These are phyloP conservation scores for Dicentrarchus labrax DNA, from an alignment of 2,113 vertebrate genomes.

Conservation along the genomic window DNA sequence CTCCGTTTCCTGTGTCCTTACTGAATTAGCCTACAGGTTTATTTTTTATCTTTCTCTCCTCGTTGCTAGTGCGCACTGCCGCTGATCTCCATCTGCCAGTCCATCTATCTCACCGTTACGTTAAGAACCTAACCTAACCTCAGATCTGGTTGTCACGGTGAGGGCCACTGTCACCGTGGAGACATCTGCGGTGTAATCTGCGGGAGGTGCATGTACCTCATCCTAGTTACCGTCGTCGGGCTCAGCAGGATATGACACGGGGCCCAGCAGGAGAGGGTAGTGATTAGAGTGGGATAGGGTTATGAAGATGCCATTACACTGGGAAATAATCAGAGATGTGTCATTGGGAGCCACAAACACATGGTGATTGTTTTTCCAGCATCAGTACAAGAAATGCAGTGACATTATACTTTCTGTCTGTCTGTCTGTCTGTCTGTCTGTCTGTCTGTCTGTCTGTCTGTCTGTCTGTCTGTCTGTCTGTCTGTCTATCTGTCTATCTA, in stretches of 20 bases:
- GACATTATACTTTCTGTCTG: neutral
- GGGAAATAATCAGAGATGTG: slow-evolving; percentile 62
- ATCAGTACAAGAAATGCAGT: slow-evolving; percentile 5
- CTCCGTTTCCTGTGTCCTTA: neutral
- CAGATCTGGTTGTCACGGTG: slow-evolving; percentile 64
- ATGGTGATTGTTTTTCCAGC: slow-evolving; percentile 8
- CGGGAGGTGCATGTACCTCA: slow-evolving; percentile 75
- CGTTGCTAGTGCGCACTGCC: neutral
- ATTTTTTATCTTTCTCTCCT: slow-evolving; percentile 9
- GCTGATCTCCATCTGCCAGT: slow-evolving; percentile 52
- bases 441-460: slow-evolving; percentile 34
- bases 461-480: slow-evolving; percentile 24
- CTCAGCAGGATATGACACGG: slow-evolving; percentile 75
- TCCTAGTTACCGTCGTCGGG: slow-evolving; percentile 66
- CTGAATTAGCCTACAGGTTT: neutral
- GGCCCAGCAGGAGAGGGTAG: slow-evolving; percentile 71
- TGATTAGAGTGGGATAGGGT: slow-evolving; percentile 68
- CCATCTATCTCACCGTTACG: slow-evolving; percentile 37
- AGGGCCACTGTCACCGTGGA: slow-evolving; percentile 71
- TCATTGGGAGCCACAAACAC: slow-evolving; percentile 56
- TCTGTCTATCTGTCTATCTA: slow-evolving; percentile 20
- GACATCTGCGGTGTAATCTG: slow-evolving; percentile 71
- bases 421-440: slow-evolving; percentile 35
- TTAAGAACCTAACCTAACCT: slow-evolving; percentile 63
- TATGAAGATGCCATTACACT: slow-evolving; percentile 70